Conservation (phyloP, 2,888 invertebrate species). For the Diachrysia chrysitis region DNA sequence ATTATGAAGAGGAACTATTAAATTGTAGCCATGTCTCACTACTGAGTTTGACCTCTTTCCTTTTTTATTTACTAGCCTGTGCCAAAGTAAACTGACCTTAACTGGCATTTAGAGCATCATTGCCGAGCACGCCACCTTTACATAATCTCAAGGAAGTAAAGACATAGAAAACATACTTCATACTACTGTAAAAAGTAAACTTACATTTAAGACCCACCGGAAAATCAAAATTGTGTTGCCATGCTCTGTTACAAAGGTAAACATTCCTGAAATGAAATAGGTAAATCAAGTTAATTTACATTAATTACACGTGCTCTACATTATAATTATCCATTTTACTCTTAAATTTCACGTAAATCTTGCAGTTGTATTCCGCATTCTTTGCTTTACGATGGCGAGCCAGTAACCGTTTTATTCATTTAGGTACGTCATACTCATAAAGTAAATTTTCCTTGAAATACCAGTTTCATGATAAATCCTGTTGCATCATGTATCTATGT, state of each 20-base stretch:
- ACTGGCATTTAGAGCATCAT: slow-evolving; percentile 2
- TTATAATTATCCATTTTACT: background rate
- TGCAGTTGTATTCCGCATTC: slow-evolving; percentile 27
- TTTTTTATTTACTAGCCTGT: background rate
- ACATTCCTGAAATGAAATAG: background rate
- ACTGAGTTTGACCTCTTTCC: background rate
- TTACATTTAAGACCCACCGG: too few species aligned
- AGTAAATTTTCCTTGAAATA: slow-evolving; percentile 12
- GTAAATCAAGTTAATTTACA: background rate
- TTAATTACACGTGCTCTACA: background rate
- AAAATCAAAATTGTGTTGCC: too few species aligned
- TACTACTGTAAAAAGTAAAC: too few species aligned
- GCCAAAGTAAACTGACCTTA: slow-evolving; percentile 1
- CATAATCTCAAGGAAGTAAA: background rate
- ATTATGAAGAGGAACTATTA: slow-evolving; percentile 30
- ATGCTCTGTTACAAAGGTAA: background rate
- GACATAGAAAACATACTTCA: background rate
- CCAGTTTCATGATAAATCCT: background rate
- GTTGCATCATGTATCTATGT: background rate
- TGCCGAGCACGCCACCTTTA: background rate
- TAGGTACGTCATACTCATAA: slow-evolving; percentile 15
- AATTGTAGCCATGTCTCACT: background rate
- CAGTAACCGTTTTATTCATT: slow-evolving; percentile 12
- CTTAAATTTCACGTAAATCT: slow-evolving; percentile 11
- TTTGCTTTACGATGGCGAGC: slow-evolving; percentile 31